Evolutionary conservation across 2,888 invertebrate species (phyloP), one percentile per base, ranked within the genome.

Genomic region (Muschampia plurimacula): DNA sequence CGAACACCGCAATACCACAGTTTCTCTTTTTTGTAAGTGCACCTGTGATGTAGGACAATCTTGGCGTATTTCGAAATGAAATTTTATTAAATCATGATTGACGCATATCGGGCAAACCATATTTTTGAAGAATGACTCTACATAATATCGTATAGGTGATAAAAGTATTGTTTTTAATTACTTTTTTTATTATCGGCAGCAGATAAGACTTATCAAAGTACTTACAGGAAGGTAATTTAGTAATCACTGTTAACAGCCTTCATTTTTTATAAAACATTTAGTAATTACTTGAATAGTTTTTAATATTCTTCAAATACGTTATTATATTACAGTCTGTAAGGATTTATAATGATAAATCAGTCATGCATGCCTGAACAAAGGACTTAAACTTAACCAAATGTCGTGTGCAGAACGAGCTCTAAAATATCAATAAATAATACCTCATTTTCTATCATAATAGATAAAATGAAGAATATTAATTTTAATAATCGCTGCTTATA

Each of bases 1-100:
- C 86, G 85, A 86, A 83, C 87, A 81, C 88, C 84, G 88, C 86
- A 87, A 85, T 79, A 82, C 81, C 80, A 83, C 84, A 87, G 86
- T 93, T 93, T 93, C 93, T 93, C 93, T 93, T 93, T 93, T 93
- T 92, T 91, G 89, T 88, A 82, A 86, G 82, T 87, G 83, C 89
- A 92, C 90, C 91, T 91, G 92, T 83, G 83, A 92, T 90, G 89
- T 90, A 85, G 90, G 86, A 81, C 91, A 90, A 86, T 89, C 88
- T 87, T 86, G 86, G 83, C 85, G 89, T 87, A 89, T 90, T 89
- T 87, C 86, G 84, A 89, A 87, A 89, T 36, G 36, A 36, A 36
- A 36, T 36, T 36, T 36, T 36, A 36, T 79, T 81, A 82, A 82
- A 83, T 84, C 82, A 80, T 88, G 86, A 89, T 89, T 88, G 88